Evolutionary conservation across 2,113 vertebrate species (phyloP).

Genomic region (Megaptera novaeangliae): DNA sequence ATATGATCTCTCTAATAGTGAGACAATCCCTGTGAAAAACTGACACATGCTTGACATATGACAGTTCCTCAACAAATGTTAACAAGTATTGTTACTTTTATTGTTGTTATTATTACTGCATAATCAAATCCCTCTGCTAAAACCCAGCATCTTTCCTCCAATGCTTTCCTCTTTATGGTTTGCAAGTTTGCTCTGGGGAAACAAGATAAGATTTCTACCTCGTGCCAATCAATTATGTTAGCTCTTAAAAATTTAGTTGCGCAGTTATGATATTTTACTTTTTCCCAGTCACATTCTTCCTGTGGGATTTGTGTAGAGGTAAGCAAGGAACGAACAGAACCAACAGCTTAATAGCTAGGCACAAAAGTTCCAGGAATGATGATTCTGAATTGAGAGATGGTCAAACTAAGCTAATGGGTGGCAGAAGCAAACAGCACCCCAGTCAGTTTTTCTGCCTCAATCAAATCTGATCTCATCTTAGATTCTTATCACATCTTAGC

Average conservation of each 20-base stretch:
- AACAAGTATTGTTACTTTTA: neutral
- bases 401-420: neutral
- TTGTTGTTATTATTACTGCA: neutral
- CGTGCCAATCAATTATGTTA: neutral
- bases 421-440: neutral
- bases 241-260: slow-evolving; percentile 17
- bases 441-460: neutral
- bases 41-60: neutral
- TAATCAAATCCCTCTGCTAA: neutral
- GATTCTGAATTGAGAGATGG: neutral
- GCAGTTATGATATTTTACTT: slow-evolving; percentile 11
- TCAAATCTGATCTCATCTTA: neutral
- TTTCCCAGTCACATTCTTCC: neutral
- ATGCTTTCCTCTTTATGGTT: neutral
- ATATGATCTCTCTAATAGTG: neutral
- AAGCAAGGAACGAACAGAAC: neutral
- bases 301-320: neutral
- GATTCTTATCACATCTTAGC: neutral
- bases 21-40: neutral
- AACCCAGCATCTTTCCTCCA: neutral
- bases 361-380: neutral
- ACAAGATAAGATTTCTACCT: neutral
- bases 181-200: neutral
- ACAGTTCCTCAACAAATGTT: neutral
- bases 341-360: neutral